Conservation (phyloP, 2,888 invertebrate species). For the Slavum lentiscoides region DNA sequence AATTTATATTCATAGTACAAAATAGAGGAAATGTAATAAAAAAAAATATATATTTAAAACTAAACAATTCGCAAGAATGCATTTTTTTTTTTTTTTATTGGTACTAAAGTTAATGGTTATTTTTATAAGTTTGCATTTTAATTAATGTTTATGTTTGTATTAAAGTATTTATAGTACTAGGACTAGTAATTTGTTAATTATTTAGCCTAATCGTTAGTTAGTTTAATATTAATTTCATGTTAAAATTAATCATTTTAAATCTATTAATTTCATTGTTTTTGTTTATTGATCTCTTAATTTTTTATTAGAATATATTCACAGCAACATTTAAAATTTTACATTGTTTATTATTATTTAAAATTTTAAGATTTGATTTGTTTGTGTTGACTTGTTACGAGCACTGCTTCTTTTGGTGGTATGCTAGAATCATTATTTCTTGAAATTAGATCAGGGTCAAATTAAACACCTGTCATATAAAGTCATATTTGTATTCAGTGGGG, state of each 20-base stretch:
- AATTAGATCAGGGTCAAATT: constrained; percentile 28
- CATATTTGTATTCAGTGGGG: background rate
- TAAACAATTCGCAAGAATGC: background rate
- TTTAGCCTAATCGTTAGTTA: background rate
- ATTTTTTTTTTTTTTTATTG: too few relatives aligned
- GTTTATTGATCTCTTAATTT: background rate
- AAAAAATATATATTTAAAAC: background rate
- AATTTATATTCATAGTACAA: background rate
- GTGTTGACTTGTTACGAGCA: background rate
- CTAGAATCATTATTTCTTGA: constrained; percentile 8
- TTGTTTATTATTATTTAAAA: background rate
- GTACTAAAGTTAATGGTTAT: too few relatives aligned
- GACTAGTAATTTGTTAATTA: background rate
- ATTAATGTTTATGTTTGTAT: too few relatives aligned
- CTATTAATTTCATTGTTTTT: background rate
- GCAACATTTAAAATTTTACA: background rate
- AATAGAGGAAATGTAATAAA: background rate
- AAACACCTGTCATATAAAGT: background rate
- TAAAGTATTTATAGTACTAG: too few relatives aligned
- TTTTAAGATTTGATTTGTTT: constrained; percentile 4
- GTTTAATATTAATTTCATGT: background rate
- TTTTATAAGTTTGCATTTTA: too few relatives aligned
- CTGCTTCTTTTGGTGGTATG: background rate
- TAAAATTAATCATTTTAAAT: background rate
- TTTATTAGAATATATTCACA: background rate